Evolutionary conservation across 92 coral and sea anemone genomes (phyloP), one percentile per base, ranked within the genome.

Genomic region (Epizoanthus rinbou): DNA sequence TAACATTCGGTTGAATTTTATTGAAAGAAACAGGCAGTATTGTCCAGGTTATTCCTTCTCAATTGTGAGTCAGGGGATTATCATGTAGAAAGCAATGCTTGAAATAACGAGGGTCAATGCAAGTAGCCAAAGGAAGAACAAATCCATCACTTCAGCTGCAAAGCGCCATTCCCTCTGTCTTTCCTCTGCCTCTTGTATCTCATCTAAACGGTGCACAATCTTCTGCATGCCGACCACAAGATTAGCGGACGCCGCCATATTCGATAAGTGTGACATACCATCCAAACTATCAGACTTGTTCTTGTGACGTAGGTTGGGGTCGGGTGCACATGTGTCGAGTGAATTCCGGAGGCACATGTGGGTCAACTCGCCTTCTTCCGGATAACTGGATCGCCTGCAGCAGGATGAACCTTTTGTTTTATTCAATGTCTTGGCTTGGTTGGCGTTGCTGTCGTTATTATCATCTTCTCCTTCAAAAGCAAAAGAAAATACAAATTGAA

Each of bases 131-230:
- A 96, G 91, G 87, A 96, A 96, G 25, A 93, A 89, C 21, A 84
- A 19, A 83, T 96, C 99, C 18, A 94, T 83, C 19, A 96, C 98
- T 28, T 85, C 86, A 25, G 99, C 94, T 21, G 98, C 96, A 75
- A 94, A 96, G 73, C 92, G 97, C 99, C 99, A 96, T 66, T 96
- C 99, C 50, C 69, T 82, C 50, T 65, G 86, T 78, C 89, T 86
- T 17, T 70, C 86, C 17, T 92, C 98, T 7, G 78, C 64, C 43
- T 79, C 60, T 66, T 90, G 84, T 0, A 68, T 70, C 69, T 80
- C 91, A 67, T 86, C 90, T 10, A 96, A 39, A 64, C 92, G 92
- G 39, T 87, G 89, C 69, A 92, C 57, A 6, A 96, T 86, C 72
- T 72, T 75, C 14, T 80, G 85, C 87, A 96, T 74, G 21, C 92